These are phyloP conservation scores for Siniperca knerii DNA, from an alignment of 2,113 vertebrate species.

Conservation along the genomic window DNA sequence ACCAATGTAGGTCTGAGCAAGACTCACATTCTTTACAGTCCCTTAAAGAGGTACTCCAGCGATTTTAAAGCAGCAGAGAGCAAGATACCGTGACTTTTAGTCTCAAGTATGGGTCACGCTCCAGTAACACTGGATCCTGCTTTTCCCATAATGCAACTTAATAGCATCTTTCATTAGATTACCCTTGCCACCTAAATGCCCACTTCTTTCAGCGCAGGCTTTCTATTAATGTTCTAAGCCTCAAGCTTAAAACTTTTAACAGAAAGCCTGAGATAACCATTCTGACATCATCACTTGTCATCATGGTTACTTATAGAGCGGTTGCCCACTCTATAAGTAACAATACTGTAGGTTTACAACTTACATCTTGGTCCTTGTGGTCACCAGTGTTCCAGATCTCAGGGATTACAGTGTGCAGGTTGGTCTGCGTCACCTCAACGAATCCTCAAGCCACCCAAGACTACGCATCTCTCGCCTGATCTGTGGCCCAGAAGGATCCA, in stretches of 20 bases:
- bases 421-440: constrained; percentile 91
- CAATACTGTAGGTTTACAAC: not conserved
- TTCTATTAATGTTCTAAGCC: too few species aligned
- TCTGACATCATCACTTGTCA: too few species aligned
- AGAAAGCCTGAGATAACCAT: too few species aligned
- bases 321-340: not conserved
- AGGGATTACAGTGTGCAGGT: constrained; percentile 94
- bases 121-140: not conserved
- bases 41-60: not conserved
- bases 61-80: not conserved
- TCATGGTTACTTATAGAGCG: not conserved
- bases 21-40: not conserved
- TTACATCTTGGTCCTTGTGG: constrained; percentile 23
- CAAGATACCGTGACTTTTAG: not conserved
- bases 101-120: not conserved
- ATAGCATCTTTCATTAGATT: not conserved
- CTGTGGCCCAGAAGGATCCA: constrained; percentile 93
- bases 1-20: not conserved
- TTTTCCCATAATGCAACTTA: not conserved
- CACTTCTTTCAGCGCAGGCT: not conserved
- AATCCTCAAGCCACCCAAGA: constrained; percentile 85
- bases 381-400: constrained; percentile 90
- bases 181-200: not conserved
- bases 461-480: constrained; percentile 91
- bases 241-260: too few species aligned